A percentile compares a stretch with the other conserved stretches of the same genome.
These are phyloP conservation scores for Danio albolineatus DNA, from an alignment of 2,797 vertebrate genomes.

Conservation along the genomic window DNA sequence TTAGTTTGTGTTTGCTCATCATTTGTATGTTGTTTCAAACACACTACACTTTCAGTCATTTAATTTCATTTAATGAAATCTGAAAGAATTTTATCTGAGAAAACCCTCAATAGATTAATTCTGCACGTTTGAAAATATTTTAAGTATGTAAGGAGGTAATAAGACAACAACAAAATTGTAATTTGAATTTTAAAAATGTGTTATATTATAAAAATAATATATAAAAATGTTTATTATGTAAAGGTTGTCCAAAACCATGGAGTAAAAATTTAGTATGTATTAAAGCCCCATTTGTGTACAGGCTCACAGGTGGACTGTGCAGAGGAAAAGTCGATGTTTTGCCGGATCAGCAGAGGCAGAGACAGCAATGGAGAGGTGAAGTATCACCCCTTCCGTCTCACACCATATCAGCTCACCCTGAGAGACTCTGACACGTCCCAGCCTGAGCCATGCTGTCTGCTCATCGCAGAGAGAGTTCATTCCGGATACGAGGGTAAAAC, in stretches of 20 bases:
- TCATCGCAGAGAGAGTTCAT: constrained; percentile 80
- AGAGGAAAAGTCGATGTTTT: constrained; percentile 84
- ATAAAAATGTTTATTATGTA: too few species aligned
- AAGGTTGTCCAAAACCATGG: background rate
- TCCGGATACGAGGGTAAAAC: constrained; percentile 84
- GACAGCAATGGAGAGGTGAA: constrained; percentile 64
- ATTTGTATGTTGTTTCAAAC: too few species aligned
- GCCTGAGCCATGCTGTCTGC: constrained; percentile 80
- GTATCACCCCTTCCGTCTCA: constrained; percentile 77
- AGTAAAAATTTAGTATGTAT: background rate
- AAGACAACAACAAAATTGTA: too few species aligned
- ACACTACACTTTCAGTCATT: too few species aligned
- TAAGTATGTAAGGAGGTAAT: too few species aligned
- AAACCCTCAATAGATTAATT: too few species aligned
- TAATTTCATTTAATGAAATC: too few species aligned
- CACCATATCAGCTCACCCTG: constrained; percentile 75
- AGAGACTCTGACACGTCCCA: constrained; percentile 64
- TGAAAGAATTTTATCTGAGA: too few species aligned
- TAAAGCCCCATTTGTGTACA: background rate
- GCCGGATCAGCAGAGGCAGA: constrained; percentile 78
- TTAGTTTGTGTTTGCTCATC: too few species aligned
- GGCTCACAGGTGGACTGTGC: constrained; percentile 71
- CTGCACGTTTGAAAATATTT: too few species aligned
- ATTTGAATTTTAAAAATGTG: too few species aligned
- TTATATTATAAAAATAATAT: too few species aligned